Base-by-base conservation (phyloP, 2,888 invertebrate species). In the Parelbella ahira region DNA sequence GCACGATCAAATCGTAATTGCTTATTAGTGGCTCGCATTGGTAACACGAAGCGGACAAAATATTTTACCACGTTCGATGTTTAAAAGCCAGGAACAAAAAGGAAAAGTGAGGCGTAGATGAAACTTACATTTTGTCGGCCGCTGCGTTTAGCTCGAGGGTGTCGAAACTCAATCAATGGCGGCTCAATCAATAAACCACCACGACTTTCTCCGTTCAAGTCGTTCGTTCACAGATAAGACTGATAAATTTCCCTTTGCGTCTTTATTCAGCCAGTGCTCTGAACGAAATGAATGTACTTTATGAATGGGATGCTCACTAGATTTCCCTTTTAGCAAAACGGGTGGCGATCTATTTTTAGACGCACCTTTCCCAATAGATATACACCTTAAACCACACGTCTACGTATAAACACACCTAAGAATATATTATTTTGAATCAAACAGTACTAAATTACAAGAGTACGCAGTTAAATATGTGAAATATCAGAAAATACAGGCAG, bases 221-320 rank as follows among this genome's bases (percentile, higher is more conserved):
- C 44, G 48, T 59, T 57, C 58, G 65, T 64, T 67, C 72, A 72
- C 67, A 50, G 43, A 44, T 44, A 50, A 50, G 27, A n/a, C 28
- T 37, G 37, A 21, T 51, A 54, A 49, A 53, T 43, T 53, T 49
- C 49, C 54, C 54, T 50, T 56, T 48, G 37, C 54, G 66, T 66
- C 68, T 71, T 63, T 57, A 50, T 64, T 58, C 60, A 68, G 63
- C 68, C 73, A 69, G 89, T 86, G 73, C 50, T 60, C 60, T 57
- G 65, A 68, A 68, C 60, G 57, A 76, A 82, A 71, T 77, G 79
- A 80, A 76, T 71, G 71, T 70, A 63, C 60, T 73, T 81, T 77
- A 82, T 83, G 82, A 84, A 84, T 84, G 84, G 67, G 63, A 66
- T 56, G 60, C 60, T 65, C 63, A 64, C 66, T 68, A 64, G 65